These are phyloP conservation scores for Mamestra brassicae DNA, from an alignment of 2,888 invertebrate species.

Conservation along the genomic window DNA sequence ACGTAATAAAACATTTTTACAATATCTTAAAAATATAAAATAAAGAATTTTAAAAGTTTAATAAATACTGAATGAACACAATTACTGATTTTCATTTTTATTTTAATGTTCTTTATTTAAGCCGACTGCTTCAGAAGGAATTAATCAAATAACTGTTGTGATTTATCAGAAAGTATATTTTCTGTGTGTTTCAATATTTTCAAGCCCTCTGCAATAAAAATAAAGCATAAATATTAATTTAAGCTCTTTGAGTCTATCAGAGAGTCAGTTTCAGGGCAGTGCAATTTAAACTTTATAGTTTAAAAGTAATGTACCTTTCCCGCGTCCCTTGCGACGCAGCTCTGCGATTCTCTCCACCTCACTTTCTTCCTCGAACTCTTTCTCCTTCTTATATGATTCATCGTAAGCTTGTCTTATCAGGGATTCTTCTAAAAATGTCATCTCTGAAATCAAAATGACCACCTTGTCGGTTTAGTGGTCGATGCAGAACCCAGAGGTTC, in stretches of 20 bases:
- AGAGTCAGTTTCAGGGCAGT: background rate
- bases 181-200: conserved; percentile 82
- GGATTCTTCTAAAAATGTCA: conserved; percentile 91
- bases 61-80: conserved; percentile 85
- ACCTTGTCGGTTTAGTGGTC: background rate
- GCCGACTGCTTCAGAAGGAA: conserved; percentile 8
- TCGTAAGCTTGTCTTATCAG: conserved; percentile 91
- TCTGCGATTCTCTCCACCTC: conserved; percentile 86
- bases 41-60: conserved; percentile 83
- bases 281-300: background rate
- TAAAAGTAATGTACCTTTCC: conserved; percentile 78
- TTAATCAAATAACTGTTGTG: conserved; percentile 79
- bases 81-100: conserved; percentile 70
- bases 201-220: conserved; percentile 83
- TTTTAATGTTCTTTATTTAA: conserved; percentile 56
- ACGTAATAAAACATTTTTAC: conserved; percentile 87
- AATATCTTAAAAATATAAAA: conserved; percentile 85
- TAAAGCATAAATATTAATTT: background rate
- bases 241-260: background rate
- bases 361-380: conserved; percentile 76
- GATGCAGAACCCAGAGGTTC: background rate
- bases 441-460: conserved; percentile 74
- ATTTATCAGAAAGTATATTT: conserved; percentile 69
- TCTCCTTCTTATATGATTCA: conserved; percentile 79
- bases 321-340: conserved; percentile 84